Percentiles rank a stretch among this genome's conserved stretches.
phyloP scores from a whole-genome alignment of 2,797 vertebrate genomes.

The Anguilla pacifica region DNA sequence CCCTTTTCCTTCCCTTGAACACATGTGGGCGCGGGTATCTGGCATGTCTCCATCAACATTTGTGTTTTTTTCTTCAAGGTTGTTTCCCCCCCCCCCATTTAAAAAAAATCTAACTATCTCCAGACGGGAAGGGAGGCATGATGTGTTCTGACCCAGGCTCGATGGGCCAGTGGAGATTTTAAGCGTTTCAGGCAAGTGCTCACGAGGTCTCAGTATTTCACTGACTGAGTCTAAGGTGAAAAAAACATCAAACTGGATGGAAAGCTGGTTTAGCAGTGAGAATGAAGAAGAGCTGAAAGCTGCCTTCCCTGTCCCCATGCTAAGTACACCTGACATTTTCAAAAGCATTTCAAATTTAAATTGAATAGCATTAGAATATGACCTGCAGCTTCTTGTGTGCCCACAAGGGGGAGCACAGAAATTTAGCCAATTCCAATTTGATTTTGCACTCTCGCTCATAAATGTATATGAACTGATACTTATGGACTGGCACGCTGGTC shows the following conservation, averaged over 20 bases:
- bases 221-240: not conserved
- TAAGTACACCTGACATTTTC: not conserved
- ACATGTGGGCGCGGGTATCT: not conserved
- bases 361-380: not conserved
- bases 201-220: not conserved
- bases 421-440: not conserved
- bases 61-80: not conserved
- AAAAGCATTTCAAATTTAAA: not conserved
- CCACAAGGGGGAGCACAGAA: constrained; percentile 10
- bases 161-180: not conserved
- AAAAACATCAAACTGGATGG: not conserved
- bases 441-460: not conserved
- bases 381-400: not conserved
- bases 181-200: not conserved
- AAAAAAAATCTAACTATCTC: not conserved
- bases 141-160: not conserved
- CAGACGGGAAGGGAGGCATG: not conserved
- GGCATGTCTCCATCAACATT: not conserved
- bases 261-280: not conserved
- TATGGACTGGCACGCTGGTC: not conserved
- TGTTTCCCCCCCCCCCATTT: not conserved
- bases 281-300: not conserved
- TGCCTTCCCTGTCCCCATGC: not conserved
- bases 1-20: not conserved
- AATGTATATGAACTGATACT: not conserved